Percentiles rank a stretch among this genome's conserved stretches.
These are phyloP conservation scores for Maconellicoccus hirsutus DNA, from an alignment of 1,140 invertebrate species.

Conservation along the genomic window DNA sequence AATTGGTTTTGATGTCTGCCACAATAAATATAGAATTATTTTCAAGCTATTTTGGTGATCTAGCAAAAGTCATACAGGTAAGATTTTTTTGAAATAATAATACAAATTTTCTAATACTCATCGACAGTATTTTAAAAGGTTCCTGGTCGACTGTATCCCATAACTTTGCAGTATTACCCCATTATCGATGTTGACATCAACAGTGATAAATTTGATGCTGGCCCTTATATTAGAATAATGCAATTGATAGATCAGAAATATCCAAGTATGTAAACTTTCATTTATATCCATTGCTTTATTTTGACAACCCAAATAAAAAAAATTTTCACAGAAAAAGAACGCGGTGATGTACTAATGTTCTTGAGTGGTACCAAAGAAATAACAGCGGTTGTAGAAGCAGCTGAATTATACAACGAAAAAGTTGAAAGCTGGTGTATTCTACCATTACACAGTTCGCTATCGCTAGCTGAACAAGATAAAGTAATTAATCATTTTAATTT, in stretches of 20 bases:
- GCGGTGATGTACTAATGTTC: constrained; percentile 94
- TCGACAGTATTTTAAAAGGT: constrained; percentile 44
- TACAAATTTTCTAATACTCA: no score
- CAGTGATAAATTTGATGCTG: constrained; percentile 68
- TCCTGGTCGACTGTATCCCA: constrained; percentile 86
- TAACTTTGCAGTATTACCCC: constrained; percentile 77
- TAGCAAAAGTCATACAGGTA: constrained; percentile 69
- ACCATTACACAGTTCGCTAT: constrained; percentile 84
- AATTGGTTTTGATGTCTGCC: constrained; percentile 95
- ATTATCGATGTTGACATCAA: constrained; percentile 57
- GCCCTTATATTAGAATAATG: constrained; percentile 83
- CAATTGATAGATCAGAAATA: constrained; percentile 86
- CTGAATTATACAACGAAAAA: constrained; percentile 69
- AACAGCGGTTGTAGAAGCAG: constrained; percentile 74
- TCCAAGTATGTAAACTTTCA: constrained; percentile 42
- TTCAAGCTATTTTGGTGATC: constrained; percentile 71
- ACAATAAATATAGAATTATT: constrained; percentile 96
- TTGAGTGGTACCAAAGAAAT: constrained; percentile 94
- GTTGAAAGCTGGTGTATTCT: constrained; percentile 85
- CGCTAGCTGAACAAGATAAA: constrained; percentile 91
- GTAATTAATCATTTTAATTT: constrained; percentile 37
- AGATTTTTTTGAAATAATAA: constrained; percentile 10
- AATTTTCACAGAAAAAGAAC: constrained; percentile 55
- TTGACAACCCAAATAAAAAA: no score
- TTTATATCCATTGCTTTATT: no score